These are phyloP conservation scores for Peromyscus leucopus DNA, from an alignment of 2,113 vertebrate genomes.

Conservation along the genomic window DNA sequence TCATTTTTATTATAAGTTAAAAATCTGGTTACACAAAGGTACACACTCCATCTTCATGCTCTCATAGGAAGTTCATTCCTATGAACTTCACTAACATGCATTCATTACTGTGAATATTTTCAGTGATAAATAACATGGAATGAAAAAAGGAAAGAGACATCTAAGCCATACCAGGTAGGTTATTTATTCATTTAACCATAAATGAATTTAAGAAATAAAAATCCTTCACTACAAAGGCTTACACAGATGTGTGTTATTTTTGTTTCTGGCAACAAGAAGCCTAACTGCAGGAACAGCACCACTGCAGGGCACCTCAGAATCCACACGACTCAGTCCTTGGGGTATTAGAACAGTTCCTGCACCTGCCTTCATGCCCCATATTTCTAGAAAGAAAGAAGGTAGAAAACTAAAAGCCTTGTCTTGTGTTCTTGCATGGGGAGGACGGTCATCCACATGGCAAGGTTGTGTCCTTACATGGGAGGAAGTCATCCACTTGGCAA, in stretches of 20 bases:
- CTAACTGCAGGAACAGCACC: neutral
- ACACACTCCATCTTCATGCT: neutral
- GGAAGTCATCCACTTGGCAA: neutral
- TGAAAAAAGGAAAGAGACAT: neutral
- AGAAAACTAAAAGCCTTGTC: neutral
- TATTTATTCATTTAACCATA: neutral
- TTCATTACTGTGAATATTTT: neutral
- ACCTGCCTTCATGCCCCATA: neutral
- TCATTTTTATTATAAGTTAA: conserved; percentile 15
- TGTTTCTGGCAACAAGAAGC: neutral
- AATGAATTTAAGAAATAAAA: neutral
- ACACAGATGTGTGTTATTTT: neutral
- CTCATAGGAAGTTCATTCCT: neutral
- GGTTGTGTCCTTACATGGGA: neutral
- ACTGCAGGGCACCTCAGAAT: neutral
- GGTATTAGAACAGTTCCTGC: neutral
- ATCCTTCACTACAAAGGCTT: neutral
- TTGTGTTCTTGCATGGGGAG: neutral
- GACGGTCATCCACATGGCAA: neutral
- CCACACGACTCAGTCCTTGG: neutral
- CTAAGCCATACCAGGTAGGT: neutral
- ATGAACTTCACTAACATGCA: neutral
- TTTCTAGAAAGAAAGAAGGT: neutral
- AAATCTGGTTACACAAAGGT: neutral
- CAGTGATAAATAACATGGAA: neutral